Evolutionary conservation across 2,113 vertebrate genomes (phyloP).

Genomic region (Panthera uncia): DNA sequence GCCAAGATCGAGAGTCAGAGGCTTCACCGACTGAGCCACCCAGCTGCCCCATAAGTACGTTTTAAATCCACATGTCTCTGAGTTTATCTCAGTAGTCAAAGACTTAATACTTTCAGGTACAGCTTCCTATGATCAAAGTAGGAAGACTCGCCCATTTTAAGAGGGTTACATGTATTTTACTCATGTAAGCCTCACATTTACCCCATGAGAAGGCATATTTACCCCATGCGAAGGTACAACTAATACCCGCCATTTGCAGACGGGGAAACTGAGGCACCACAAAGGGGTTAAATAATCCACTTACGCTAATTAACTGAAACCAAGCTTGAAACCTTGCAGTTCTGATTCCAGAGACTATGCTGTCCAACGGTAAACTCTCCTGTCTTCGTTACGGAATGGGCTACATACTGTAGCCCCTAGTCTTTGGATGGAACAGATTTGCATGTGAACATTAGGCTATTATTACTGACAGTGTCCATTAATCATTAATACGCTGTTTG

Average conservation of each 20-base stretch:
- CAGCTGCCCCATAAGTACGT: neutral
- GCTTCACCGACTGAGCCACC: too few relatives aligned
- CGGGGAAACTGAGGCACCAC: neutral
- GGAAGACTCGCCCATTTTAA: neutral
- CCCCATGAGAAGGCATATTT: neutral
- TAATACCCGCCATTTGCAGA: neutral
- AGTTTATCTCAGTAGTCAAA: slow-evolving; percentile 40
- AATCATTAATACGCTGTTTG: neutral
- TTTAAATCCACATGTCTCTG: neutral
- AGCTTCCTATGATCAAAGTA: slow-evolving; percentile 7
- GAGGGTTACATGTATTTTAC: neutral
- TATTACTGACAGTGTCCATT: neutral
- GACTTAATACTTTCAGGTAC: neutral
- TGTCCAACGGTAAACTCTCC: neutral
- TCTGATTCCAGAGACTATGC: neutral
- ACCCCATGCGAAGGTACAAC: neutral
- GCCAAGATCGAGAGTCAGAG: too few relatives aligned
- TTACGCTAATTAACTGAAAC: neutral
- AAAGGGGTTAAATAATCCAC: neutral
- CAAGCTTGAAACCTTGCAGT: neutral
- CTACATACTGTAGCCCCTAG: neutral
- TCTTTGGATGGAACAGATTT: slow-evolving; percentile 22
- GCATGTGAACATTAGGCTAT: neutral
- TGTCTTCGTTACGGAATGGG: neutral
- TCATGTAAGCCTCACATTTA: neutral